These are phyloP conservation scores for Clarias laeviceps DNA, from an alignment of 2,797 vertebrate genomes.

Conservation along the genomic window DNA sequence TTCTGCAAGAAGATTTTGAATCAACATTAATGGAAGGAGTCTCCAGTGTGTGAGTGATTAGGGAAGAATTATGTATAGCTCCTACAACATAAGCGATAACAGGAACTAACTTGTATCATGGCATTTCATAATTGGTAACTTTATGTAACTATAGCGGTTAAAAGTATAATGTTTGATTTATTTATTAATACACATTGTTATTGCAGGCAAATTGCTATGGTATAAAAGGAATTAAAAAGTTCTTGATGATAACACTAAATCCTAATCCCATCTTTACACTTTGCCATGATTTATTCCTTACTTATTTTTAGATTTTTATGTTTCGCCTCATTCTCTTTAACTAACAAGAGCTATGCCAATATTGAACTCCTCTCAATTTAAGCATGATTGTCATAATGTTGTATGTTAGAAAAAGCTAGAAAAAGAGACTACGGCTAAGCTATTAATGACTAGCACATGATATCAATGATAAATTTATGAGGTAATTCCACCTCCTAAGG, in stretches of 20 bases:
- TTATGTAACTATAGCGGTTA: background rate
- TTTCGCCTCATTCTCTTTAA: background rate
- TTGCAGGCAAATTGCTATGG: background rate
- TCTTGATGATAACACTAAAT: background rate
- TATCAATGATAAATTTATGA: conserved; percentile 26
- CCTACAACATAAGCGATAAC: background rate
- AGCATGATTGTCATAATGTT: background rate
- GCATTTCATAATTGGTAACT: background rate
- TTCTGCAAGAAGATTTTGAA: background rate
- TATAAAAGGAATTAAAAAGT: background rate
- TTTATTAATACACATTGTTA: background rate
- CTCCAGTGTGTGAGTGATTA: background rate
- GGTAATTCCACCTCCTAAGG: conserved; percentile 28
- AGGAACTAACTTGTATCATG: background rate
- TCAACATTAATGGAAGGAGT: conserved; percentile 1
- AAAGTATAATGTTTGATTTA: background rate
- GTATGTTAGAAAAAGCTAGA: background rate
- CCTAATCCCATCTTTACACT: background rate
- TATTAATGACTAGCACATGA: conserved; percentile 14
- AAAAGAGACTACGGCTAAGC: background rate
- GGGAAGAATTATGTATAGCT: background rate
- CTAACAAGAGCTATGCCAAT: too few species aligned
- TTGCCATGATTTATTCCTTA: background rate
- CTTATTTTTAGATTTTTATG: background rate
- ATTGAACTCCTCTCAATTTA: background rate